Percentiles rank a stretch among this genome's conserved stretches.
These are phyloP conservation scores for Allophyes oxyacanthae DNA, from an alignment of 2,888 invertebrate species.

Conservation along the genomic window DNA sequence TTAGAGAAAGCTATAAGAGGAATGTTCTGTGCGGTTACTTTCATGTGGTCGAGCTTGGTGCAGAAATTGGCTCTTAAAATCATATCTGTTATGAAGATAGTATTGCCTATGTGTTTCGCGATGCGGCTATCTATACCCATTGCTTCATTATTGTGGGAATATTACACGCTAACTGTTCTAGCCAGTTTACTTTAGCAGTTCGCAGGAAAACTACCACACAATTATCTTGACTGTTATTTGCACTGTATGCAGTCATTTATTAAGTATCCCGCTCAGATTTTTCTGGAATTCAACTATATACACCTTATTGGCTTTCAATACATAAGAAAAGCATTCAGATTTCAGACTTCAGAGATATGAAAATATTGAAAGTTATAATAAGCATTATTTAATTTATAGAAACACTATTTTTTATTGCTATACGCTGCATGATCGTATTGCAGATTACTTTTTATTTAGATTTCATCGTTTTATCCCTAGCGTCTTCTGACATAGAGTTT, in stretches of 20 bases:
- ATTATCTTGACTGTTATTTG: constrained; percentile 5
- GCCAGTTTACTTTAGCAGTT: constrained; percentile 9
- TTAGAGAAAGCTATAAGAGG: constrained; percentile 74
- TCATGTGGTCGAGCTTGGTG: constrained; percentile 72
- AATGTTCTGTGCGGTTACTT: constrained; percentile 71
- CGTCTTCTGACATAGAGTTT: too few species aligned
- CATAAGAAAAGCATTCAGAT: background rate
- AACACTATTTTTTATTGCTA: too few species aligned
- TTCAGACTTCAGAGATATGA: background rate
- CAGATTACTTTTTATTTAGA: too few species aligned
- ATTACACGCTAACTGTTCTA: constrained; percentile 19
- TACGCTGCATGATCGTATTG: too few species aligned
- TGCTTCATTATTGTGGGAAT: constrained; percentile 33
- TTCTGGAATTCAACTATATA: background rate
- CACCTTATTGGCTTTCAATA: background rate
- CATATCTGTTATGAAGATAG: constrained; percentile 49
- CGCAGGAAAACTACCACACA: constrained; percentile 2
- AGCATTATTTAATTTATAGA: too few species aligned
- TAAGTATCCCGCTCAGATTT: background rate
- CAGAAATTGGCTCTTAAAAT: constrained; percentile 65
- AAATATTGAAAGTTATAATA: too few species aligned
- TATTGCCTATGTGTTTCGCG: constrained; percentile 39
- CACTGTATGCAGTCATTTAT: background rate
- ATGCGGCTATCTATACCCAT: constrained; percentile 13
- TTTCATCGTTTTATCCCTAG: too few species aligned